Base-by-base conservation (phyloP, 2,797 vertebrate genomes). In the Astyanax mexicanus region DNA sequence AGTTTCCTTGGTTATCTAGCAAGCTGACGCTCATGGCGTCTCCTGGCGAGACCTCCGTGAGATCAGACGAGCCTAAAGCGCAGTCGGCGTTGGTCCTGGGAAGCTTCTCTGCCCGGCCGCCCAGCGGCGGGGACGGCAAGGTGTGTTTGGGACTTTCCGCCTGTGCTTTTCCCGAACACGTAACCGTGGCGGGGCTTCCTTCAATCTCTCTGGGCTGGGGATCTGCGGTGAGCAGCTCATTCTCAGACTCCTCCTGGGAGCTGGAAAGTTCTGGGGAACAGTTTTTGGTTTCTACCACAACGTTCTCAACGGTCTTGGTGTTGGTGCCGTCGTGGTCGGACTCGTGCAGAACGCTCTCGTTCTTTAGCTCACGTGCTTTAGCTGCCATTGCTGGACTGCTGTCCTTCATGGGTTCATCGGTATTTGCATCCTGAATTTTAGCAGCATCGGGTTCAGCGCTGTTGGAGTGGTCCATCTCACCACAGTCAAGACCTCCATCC, bases 21-120 rank as follows among this genome's bases (percentile, higher is more conserved):
- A 74, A 55, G 0, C 74, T 17, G 0, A 73, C 37, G 17, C 45
- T 27, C 3, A 21, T 71, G 6, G 79, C 64, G 32, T 81, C 77
- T 5, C 44, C 61, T 12, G 47, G 82, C 66, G 84, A n/a, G n/a
- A n/a, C 81, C 19, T 73, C 80, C 5, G 77, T 79, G 13, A 85
- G 51, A 25, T 54, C 81, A 8, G 78, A 85, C 66, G 60, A 78
- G 42, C 80, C 86, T 57, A 78, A 68, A 74, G 49, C 75, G 69
- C 75, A 76, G 76, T 75, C 84, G 66, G 87, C 92, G 74, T 92
- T 91, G 70, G 91, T 91, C 80, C 91, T 84, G 35, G 91, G 86
- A 62, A 91, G 89, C 86, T 93, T 94, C 61, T 89, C 92, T 64
- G 89, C 90, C 68, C 85, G 84, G 60, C 80, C 52, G 3, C 65